A percentile compares a stretch with the other conserved stretches of the same genome.
These are phyloP conservation scores for Sus scrofa DNA, from an alignment of 2,113 vertebrate species.

Conservation along the genomic window DNA sequence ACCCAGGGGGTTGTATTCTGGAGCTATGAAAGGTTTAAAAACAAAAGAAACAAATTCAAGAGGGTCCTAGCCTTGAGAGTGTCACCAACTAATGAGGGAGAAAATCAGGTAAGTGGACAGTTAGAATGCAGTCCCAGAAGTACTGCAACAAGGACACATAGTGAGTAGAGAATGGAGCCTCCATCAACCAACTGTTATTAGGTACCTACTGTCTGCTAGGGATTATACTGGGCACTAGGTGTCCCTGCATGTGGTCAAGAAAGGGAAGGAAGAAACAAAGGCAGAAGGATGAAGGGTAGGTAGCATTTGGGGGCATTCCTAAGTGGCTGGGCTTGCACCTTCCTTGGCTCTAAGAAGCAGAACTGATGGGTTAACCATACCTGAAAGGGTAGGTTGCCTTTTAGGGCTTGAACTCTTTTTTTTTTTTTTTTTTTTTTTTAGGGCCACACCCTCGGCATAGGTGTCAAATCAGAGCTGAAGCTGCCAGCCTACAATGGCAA, in stretches of 20 bases:
- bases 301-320: background rate
- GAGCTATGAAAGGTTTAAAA: background rate
- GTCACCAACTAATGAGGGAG: background rate
- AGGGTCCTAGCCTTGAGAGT: background rate
- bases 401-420: background rate
- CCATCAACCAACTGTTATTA: background rate
- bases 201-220: background rate
- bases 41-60: conserved; percentile 39
- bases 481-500: no score
- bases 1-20: background rate
- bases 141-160: background rate
- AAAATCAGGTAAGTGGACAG: background rate
- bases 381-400: background rate
- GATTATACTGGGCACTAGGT: background rate
- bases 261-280: background rate
- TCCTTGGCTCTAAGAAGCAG: background rate
- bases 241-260: background rate
- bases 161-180: background rate
- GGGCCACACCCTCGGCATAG: no score
- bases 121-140: background rate
- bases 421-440: no score
- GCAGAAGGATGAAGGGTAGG: background rate
- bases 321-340: background rate
- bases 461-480: no score
- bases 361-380: conserved; percentile 14